Percentiles rank a stretch among this genome's conserved stretches.
phyloP scores from a whole-genome alignment of 2,113 vertebrate species.

The Atherinomorus stipes region DNA sequence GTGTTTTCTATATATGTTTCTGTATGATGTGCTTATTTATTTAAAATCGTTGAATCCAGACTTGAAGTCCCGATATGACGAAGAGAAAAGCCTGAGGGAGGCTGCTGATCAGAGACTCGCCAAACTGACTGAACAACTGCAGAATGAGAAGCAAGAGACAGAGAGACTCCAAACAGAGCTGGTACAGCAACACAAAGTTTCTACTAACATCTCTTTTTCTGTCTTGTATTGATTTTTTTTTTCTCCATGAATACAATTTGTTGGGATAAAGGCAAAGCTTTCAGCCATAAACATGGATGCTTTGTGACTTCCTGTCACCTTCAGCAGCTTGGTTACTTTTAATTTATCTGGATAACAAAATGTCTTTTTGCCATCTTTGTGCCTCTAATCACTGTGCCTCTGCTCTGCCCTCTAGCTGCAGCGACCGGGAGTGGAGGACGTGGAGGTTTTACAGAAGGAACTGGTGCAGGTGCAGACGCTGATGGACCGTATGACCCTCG shows the following conservation, averaged over 20 bases:
- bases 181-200: conserved; percentile 77
- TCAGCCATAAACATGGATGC: background rate
- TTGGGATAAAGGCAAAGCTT: too few relatives aligned
- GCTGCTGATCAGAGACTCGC: conserved; percentile 87
- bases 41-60: conserved; percentile 77
- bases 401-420: conserved; percentile 86
- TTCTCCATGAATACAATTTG: too few relatives aligned
- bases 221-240: too few relatives aligned
- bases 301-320: background rate
- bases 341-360: background rate
- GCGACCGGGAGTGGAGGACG: conserved; percentile 96
- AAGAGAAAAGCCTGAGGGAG: conserved; percentile 91
- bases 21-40: background rate
- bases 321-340: background rate
- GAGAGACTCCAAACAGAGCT: conserved; percentile 92
- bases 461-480: conserved; percentile 96
- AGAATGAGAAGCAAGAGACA: conserved; percentile 84
- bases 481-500: conserved; percentile 95
- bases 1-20: background rate
- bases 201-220: background rate
- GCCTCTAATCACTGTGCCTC: background rate
- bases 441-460: conserved; percentile 95
- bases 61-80: conserved; percentile 94
- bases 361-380: background rate
- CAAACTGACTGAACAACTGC: conserved; percentile 87